phyloP scores from a whole-genome alignment of 2,113 vertebrate genomes.

The Coryphaenoides rupestris region DNA sequence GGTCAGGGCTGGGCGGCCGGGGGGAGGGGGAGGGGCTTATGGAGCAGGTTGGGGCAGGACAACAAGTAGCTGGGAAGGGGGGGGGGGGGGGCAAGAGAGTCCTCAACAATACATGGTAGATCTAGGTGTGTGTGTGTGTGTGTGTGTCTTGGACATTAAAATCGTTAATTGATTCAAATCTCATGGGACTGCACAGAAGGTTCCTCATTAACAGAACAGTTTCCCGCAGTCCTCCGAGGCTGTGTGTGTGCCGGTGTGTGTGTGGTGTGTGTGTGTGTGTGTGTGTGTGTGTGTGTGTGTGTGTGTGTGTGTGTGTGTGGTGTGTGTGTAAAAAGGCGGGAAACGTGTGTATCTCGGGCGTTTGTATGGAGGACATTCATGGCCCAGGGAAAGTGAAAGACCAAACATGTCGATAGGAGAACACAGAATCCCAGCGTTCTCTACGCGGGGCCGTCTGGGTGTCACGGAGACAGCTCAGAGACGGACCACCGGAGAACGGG shows the following conservation, averaged over 20 bases:
- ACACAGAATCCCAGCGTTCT: constrained; percentile 1
- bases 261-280: too few relatives aligned
- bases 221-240: too few relatives aligned
- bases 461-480: constrained; percentile 8
- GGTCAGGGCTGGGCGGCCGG: constrained; percentile 15
- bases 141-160: too few relatives aligned
- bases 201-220: too few relatives aligned
- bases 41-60: not conserved
- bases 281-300: too few relatives aligned
- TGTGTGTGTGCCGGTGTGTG: too few relatives aligned
- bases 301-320: too few relatives aligned
- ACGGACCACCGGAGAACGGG: constrained; percentile 5
- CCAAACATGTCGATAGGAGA: constrained; percentile 1
- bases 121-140: too few relatives aligned
- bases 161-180: too few relatives aligned
- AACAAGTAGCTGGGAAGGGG: constrained; percentile 31
- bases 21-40: constrained; percentile 6
- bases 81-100: constrained; percentile 45
- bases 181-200: too few relatives aligned
- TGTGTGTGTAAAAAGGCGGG: not conserved
- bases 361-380: constrained; percentile 32
- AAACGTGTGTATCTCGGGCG: not conserved
- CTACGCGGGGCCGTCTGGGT: constrained; percentile 6
- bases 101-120: constrained; percentile 1
- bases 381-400: constrained; percentile 37